Evolutionary conservation across 2,888 invertebrate species (phyloP).

Genomic region (Latheticus oryzae): DNA sequence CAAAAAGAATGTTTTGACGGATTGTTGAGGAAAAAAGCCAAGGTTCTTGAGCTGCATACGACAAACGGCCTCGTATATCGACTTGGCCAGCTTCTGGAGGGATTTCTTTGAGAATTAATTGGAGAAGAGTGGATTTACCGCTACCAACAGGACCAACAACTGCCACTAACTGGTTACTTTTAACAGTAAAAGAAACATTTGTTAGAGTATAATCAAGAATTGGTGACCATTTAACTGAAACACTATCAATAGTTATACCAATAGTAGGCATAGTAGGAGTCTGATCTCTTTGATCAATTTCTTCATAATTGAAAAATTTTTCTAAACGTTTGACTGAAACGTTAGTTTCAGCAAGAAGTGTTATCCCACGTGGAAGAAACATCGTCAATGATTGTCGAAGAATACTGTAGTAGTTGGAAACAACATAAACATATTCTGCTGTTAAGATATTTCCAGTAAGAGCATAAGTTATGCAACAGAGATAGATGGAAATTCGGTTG

Average conservation of each 20-base stretch:
- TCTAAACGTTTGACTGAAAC: constrained; percentile 69
- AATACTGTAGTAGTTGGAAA: constrained; percentile 89
- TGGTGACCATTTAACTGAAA: constrained; percentile 75
- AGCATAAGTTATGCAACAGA: constrained; percentile 81
- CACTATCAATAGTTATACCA: constrained; percentile 62
- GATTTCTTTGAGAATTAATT: constrained; percentile 76
- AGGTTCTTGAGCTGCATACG: constrained; percentile 86
- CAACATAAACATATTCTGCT: constrained; percentile 86
- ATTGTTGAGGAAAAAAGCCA: constrained; percentile 86
- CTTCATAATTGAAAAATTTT: constrained; percentile 66
- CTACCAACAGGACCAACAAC: constrained; percentile 74
- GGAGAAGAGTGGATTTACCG: constrained; percentile 71
- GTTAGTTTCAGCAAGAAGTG: constrained; percentile 63
- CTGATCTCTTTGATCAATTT: constrained; percentile 50
- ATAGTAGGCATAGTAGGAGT: background rate
- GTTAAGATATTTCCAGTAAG: constrained; percentile 76
- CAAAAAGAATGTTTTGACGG: constrained; percentile 93
- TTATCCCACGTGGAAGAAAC: constrained; percentile 72
- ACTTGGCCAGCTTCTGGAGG: constrained; percentile 73
- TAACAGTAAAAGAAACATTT: constrained; percentile 73
- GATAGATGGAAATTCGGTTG: constrained; percentile 85
- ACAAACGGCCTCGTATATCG: constrained; percentile 74
- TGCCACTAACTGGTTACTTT: constrained; percentile 69
- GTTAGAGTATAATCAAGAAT: constrained; percentile 65
- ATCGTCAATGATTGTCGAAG: constrained; percentile 76